phyloP scores from a whole-genome alignment of 2,113 vertebrate species.

The Maccullochella peelii region DNA sequence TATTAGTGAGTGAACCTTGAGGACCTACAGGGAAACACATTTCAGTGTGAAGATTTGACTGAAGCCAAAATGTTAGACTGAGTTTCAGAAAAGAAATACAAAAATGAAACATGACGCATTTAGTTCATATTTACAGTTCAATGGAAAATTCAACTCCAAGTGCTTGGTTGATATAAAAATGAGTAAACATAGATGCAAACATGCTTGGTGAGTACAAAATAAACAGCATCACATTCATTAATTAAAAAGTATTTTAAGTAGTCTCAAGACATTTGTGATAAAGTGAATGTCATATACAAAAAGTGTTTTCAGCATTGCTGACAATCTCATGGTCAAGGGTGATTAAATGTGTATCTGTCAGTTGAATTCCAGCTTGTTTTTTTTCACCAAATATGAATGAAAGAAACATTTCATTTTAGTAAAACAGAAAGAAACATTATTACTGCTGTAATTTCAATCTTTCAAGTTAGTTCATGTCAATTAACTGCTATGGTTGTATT shows the following conservation, averaged over 20 bases:
- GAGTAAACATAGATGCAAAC: slow-evolving; percentile 57
- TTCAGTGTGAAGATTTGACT: neutral
- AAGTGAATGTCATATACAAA: slow-evolving; percentile 34
- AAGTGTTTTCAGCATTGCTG: slow-evolving; percentile 23
- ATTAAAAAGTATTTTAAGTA: slow-evolving; percentile 39
- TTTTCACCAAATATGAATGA: slow-evolving; percentile 7
- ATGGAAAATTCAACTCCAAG: slow-evolving; percentile 45
- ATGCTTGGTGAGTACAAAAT: slow-evolving; percentile 71
- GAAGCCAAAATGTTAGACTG: neutral
- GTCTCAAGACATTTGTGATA: slow-evolving; percentile 28
- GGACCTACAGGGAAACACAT: slow-evolving; percentile 21
- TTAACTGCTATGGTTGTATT: slow-evolving; percentile 42
- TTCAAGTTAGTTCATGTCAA: slow-evolving; percentile 36
- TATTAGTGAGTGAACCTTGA: slow-evolving; percentile 24
- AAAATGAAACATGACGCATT: slow-evolving; percentile 17
- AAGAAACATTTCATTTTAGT: slow-evolving; percentile 22
- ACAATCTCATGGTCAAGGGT: slow-evolving; percentile 58
- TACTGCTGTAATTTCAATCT: slow-evolving; percentile 43
- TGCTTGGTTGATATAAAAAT: slow-evolving; percentile 52
- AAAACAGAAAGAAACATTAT: slow-evolving; percentile 24
- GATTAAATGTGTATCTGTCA: slow-evolving; percentile 21
- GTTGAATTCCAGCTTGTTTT: neutral
- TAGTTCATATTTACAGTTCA: slow-evolving; percentile 43
- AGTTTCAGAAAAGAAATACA: slow-evolving; percentile 12
- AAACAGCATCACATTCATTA: slow-evolving; percentile 60